These are phyloP conservation scores for Prunella strophiata DNA, from an alignment of 2,797 vertebrate species.

Conservation along the genomic window DNA sequence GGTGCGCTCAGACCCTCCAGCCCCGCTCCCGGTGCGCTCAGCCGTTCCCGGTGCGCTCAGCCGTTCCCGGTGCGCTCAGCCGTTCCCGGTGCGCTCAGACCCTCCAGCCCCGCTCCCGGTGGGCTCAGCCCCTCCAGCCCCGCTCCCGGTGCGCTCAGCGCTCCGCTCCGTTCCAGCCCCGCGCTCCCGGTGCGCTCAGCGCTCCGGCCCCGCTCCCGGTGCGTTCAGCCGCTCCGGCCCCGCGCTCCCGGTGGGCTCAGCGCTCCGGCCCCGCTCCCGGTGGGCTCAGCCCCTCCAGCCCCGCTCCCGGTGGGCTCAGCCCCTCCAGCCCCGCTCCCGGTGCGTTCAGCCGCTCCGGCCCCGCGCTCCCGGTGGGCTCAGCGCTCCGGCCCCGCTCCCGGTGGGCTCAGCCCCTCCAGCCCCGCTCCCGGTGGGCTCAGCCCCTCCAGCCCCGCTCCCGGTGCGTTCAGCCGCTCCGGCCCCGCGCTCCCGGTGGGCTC, in stretches of 20 bases:
- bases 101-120: too few species aligned
- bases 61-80: too few species aligned
- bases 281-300: neutral
- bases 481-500: neutral
- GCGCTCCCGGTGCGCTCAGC: neutral
- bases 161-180: too few species aligned
- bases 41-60: too few species aligned
- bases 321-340: too few species aligned
- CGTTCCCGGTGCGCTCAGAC: too few species aligned
- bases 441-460: too few species aligned
- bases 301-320: neutral
- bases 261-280: neutral
- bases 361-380: neutral
- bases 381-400: neutral
- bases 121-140: too few species aligned
- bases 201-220: too few species aligned
- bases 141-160: too few species aligned
- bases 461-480: rapidly evolving
- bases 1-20: neutral
- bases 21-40: too few species aligned
- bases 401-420: neutral
- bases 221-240: neutral
- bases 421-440: neutral
- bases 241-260: neutral
- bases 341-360: rapidly evolving